These are phyloP conservation scores for Malthinus seriepunctatus DNA, from an alignment of 2,888 invertebrate species.

Conservation along the genomic window DNA sequence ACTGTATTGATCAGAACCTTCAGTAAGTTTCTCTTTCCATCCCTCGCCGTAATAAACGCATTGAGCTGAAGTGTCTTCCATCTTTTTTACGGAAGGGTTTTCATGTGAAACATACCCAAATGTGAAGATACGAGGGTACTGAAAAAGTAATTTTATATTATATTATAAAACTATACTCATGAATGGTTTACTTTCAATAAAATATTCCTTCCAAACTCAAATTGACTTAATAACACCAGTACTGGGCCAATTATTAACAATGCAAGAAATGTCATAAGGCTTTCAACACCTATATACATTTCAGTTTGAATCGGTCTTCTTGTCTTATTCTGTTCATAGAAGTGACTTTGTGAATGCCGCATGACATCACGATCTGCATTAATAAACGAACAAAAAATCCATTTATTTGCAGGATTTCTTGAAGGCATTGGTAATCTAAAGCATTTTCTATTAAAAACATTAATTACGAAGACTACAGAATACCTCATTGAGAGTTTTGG, in stretches of 20 bases:
- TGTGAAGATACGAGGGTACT: conserved; percentile 63
- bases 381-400: conserved; percentile 64
- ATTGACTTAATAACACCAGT: conserved; percentile 64
- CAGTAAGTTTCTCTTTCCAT: conserved; percentile 68
- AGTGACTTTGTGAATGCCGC: conserved; percentile 76
- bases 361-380: conserved; percentile 84
- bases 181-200: conserved; percentile 58
- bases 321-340: conserved; percentile 66
- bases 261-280: conserved; percentile 58
- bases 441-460: too few relatives aligned
- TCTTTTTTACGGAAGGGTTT: conserved; percentile 64
- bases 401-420: too few relatives aligned
- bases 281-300: conserved; percentile 62
- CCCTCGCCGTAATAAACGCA: conserved; percentile 78
- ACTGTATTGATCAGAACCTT: conserved; percentile 59
- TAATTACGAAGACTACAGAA: too few relatives aligned
- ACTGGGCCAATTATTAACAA: conserved; percentile 55
- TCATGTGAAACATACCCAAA: conserved; percentile 66
- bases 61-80: conserved; percentile 65
- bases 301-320: conserved; percentile 77
- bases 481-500: conserved; percentile 2
- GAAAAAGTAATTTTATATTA: background rate
- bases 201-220: conserved; percentile 64
- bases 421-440: too few relatives aligned
- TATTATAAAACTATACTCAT: conserved; percentile 44